Evolutionary conservation across 2,888 invertebrate genomes (phyloP).

Genomic region (Teleogryllus oceanicus): DNA sequence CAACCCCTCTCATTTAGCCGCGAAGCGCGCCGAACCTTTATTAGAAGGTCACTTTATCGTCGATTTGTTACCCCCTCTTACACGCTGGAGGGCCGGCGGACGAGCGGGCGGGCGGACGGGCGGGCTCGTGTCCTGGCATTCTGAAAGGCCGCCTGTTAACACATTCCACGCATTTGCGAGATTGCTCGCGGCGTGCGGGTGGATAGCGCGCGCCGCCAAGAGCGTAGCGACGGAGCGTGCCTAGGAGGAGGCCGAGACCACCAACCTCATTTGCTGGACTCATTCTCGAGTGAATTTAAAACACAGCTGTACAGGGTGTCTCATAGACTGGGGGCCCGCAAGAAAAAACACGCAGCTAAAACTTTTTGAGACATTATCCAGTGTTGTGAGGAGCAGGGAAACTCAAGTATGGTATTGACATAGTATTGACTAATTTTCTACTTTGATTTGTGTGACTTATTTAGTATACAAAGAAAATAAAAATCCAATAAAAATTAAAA

Average conservation of each 20-base stretch:
- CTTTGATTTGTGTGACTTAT: too few relatives aligned
- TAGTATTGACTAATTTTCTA: too few relatives aligned
- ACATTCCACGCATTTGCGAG: constrained; percentile 18
- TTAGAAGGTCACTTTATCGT: constrained; percentile 9
- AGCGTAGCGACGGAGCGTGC: background rate
- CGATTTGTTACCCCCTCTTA: constrained; percentile 7
- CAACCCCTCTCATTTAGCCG: background rate
- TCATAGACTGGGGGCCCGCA: too few relatives aligned
- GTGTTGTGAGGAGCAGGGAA: too few relatives aligned
- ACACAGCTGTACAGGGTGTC: too few relatives aligned
- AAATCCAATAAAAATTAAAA: too few relatives aligned
- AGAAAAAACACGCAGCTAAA: too few relatives aligned
- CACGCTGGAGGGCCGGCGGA: background rate
- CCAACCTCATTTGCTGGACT: too few relatives aligned
- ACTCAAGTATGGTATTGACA: too few relatives aligned
- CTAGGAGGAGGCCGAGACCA: background rate
- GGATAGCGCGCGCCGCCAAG: background rate
- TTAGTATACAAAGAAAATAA: too few relatives aligned
- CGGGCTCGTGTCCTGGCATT: background rate
- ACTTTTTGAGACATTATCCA: too few relatives aligned
- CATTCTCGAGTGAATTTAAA: too few relatives aligned
- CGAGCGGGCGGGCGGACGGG: background rate
- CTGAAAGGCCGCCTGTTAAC: background rate
- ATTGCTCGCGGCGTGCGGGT: background rate
- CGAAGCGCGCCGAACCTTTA: background rate